Base-by-base conservation (phyloP, 2,113 vertebrate species). In the Agapornis roseicollis region DNA sequence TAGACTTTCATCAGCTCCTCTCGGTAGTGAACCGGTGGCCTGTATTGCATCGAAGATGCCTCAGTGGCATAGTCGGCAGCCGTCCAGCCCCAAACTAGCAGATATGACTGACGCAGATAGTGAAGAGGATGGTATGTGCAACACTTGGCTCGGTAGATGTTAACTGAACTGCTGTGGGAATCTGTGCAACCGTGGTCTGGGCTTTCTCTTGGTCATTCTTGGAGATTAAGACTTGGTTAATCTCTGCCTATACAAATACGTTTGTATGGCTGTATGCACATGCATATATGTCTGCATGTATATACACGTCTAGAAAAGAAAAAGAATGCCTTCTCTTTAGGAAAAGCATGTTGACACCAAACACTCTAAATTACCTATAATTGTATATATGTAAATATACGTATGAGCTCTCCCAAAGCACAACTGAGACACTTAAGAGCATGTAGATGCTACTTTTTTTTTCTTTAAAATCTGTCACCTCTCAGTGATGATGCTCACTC, bases 51-150 rank as follows among this genome's bases (percentile, higher is more conserved):
- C 98, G 68, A 98, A 98, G 98, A 98, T 89, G 95, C 97, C 97
- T 88, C 98, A 93, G 93, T 98, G 98, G 98, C 98, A 94, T 85
- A 93, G 89, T 81, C 93, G 94, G 86, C 97, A 98, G 84, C 96
- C 95, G 46, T 89, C 96, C 94, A 79, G 85, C 97, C 96, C 97
- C 93, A 96, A 96, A 4, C 56, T 98, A 97, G 96, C 97, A 94
- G 95, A 97, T 72, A 73, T 97, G 97, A 93, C 98, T 95, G 98
- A 96, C 74, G 97, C 97, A 94, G 98, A 99, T 97, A 99, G 98
- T 88, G 99, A 99, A 98, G 97, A 98, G 97, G 99, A 99, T 95
- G 99, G 99, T 99, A 99, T 29, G 99, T 99, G 95, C 78, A 96
- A 91, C 88, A 47, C 68, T 76, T 90, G 61, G 24, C 90, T 96